Evolutionary conservation across 1,140 invertebrate species (phyloP).

Genomic region (Lepidurus apus): DNA sequence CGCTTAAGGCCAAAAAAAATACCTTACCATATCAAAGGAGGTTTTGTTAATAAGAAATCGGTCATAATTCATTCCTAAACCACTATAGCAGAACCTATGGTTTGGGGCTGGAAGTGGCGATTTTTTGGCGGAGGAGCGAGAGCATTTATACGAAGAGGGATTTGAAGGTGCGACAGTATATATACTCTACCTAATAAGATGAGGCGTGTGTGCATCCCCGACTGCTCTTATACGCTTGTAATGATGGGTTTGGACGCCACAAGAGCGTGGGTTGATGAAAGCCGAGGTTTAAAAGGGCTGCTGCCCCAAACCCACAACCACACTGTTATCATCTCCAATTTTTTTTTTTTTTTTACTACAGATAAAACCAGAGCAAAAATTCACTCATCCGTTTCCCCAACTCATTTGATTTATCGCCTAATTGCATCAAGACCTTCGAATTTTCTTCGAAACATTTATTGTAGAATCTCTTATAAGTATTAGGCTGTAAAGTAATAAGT

Average conservation of each 20-base stretch:
- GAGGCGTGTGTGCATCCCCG: slow-evolving; percentile 16
- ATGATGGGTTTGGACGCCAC: background rate
- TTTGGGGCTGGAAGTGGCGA: background rate
- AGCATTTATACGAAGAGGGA: background rate
- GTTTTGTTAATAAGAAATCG: background rate
- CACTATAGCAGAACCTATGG: background rate
- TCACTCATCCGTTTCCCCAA: too few species aligned
- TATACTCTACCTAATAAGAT: slow-evolving; percentile 1
- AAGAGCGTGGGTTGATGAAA: slow-evolving; percentile 16
- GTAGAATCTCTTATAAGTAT: too few species aligned
- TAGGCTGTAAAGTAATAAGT: too few species aligned
- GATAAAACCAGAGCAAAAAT: too few species aligned
- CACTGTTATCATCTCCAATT: background rate
- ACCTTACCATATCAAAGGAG: background rate
- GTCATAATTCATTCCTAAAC: background rate
- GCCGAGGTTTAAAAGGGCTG: background rate
- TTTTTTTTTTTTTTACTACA: background rate
- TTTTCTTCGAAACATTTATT: too few species aligned
- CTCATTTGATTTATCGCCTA: too few species aligned
- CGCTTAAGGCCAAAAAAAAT: too few species aligned
- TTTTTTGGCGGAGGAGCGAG: background rate
- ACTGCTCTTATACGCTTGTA: background rate
- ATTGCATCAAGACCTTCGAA: too few species aligned
- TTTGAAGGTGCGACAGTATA: background rate
- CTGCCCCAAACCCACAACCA: background rate